Conservation (phyloP, 2,797 vertebrate species). For the Masticophis lateralis region DNA sequence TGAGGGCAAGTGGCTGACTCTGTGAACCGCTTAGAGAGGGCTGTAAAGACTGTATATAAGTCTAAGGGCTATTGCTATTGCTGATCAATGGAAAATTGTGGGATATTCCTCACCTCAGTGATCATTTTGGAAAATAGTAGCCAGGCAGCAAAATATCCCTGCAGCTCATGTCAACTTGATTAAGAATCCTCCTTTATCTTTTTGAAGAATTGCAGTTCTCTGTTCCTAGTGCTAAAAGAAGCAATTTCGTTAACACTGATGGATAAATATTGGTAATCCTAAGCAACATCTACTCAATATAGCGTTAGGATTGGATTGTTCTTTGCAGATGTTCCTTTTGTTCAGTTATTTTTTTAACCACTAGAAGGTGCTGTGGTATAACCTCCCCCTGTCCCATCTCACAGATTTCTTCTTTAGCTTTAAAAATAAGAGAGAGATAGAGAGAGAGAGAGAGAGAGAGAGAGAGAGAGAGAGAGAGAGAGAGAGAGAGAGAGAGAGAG, state of each 20-base stretch:
- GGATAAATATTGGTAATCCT: neutral
- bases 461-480: neutral
- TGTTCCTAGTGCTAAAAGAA: neutral
- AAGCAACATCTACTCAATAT: neutral
- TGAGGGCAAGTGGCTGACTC: too few relatives aligned
- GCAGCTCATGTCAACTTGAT: neutral
- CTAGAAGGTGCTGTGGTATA: conserved; percentile 70
- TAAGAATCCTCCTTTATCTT: conserved; percentile 5
- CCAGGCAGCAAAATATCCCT: neutral
- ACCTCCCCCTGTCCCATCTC: conserved; percentile 17
- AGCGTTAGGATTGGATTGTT: conserved; percentile 12
- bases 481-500: neutral
- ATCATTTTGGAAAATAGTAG: neutral
- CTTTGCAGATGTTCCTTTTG: neutral
- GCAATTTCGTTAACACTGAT: neutral
- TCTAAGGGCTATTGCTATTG: neutral
- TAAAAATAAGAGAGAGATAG: neutral
- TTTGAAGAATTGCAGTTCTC: conserved; percentile 2
- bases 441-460: neutral
- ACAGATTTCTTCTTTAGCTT: neutral
- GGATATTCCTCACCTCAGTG: neutral
- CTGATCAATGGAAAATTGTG: neutral
- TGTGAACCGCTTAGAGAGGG: too few relatives aligned
- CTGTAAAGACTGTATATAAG: too few relatives aligned
- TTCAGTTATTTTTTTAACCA: conserved; percentile 18